Evolutionary conservation across 2,113 vertebrate genomes (phyloP).

Genomic region (Eulemur macaco): DNA sequence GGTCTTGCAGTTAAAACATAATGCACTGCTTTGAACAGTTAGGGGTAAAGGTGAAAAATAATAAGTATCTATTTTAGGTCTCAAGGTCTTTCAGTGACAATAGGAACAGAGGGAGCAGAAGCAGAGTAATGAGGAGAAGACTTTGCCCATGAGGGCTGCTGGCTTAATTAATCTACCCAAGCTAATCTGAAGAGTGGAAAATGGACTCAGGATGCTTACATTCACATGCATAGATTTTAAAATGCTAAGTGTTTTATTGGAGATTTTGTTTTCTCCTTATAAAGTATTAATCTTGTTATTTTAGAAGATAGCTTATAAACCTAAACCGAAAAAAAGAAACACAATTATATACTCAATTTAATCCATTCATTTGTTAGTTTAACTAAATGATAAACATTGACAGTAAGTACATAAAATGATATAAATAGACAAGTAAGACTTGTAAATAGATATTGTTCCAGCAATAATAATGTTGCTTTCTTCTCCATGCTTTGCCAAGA

Average conservation of each 20-base stretch:
- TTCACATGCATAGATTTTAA: background rate
- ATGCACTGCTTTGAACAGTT: slow-evolving; percentile 7
- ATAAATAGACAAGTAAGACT: background rate
- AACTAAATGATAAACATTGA: background rate
- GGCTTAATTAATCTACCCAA: slow-evolving; percentile 24
- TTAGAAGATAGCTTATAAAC: background rate
- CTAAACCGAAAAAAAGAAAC: background rate
- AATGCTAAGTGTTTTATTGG: background rate
- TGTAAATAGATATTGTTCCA: background rate
- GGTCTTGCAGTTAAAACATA: background rate
- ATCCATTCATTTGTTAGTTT: background rate
- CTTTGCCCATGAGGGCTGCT: background rate
- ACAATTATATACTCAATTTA: background rate
- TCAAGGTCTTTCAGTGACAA: slow-evolving; percentile 21
- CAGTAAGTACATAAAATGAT: background rate
- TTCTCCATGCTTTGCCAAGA: background rate
- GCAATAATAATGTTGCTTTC: background rate
- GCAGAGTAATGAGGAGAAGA: background rate
- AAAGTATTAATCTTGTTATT: background rate
- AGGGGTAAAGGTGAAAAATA: slow-evolving; percentile 53
- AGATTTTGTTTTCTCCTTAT: background rate
- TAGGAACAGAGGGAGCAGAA: background rate
- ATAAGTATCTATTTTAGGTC: slow-evolving; percentile 50
- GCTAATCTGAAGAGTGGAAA: background rate
- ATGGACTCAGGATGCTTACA: background rate